Percentiles rank a stretch among this genome's conserved stretches.
Evolutionary conservation across 2,797 vertebrate genomes (phyloP).

Genomic region (Gymnopithys bicolor): DNA sequence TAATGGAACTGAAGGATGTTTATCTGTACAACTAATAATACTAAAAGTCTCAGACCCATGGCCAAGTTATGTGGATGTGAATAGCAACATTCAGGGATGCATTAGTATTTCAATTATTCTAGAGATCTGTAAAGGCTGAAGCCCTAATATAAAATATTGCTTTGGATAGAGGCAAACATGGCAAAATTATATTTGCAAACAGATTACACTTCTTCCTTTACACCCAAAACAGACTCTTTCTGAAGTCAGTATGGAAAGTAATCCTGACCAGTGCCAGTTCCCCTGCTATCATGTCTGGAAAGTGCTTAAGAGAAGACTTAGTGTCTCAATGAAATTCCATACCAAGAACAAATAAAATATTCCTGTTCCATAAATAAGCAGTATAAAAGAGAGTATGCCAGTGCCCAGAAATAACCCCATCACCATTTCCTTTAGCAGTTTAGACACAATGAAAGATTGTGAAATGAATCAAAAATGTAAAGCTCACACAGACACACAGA

Average conservation of each 20-base stretch:
- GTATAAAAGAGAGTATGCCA: background rate
- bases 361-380: background rate
- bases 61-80: background rate
- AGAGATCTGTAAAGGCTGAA: background rate
- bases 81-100: background rate
- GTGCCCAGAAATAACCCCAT: background rate
- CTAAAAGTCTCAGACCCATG: rapidly evolving
- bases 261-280: background rate
- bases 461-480: background rate
- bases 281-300: background rate
- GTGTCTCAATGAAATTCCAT: background rate
- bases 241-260: background rate
- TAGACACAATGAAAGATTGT: background rate
- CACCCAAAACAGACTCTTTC: background rate
- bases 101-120: background rate
- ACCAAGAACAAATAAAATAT: background rate
- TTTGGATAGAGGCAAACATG: background rate
- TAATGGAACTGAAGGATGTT: background rate
- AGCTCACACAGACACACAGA: background rate
- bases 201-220: background rate
- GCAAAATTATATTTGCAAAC: background rate
- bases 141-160: background rate
- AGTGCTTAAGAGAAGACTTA: background rate
- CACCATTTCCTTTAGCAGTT: background rate
- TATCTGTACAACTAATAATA: background rate